phyloP scores from a whole-genome alignment of 2,113 vertebrate species.

The Archocentrus centrarchus region DNA sequence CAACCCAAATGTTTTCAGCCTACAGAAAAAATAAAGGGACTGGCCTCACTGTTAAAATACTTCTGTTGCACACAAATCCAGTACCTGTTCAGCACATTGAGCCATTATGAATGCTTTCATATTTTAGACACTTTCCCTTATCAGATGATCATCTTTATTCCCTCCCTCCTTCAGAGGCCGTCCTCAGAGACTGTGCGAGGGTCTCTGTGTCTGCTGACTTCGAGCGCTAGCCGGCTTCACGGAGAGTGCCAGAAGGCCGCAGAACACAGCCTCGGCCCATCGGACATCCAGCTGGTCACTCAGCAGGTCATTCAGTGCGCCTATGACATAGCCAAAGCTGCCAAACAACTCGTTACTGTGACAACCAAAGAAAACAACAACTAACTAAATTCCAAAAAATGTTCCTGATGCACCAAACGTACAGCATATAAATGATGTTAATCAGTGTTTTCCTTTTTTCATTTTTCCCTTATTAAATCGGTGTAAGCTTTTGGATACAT shows the following conservation, averaged over 20 bases:
- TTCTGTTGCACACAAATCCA: neutral
- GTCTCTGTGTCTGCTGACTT: constrained; percentile 92
- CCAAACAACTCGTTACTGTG: constrained; percentile 98
- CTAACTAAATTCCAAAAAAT: constrained; percentile 78
- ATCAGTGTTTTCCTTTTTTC: constrained; percentile 83
- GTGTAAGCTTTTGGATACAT: constrained; percentile 31
- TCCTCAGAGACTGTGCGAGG: constrained; percentile 90
- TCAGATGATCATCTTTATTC: constrained; percentile 11
- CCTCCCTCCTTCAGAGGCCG: constrained; percentile 84
- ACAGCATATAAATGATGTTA: constrained; percentile 21
- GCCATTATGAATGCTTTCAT: constrained; percentile 17
- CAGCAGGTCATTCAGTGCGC: constrained; percentile 99
- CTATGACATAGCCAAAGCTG: constrained; percentile 98
- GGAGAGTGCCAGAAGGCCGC: constrained; percentile 92
- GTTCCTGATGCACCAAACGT: constrained; percentile 14
- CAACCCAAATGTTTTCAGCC: no score
- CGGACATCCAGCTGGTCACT: constrained; percentile 94
- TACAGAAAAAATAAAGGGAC: no score
- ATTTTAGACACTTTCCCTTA: neutral
- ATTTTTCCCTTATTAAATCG: constrained; percentile 79
- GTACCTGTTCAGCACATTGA: neutral
- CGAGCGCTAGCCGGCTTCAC: constrained; percentile 93
- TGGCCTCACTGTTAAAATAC: no score
- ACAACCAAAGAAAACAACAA: constrained; percentile 99
- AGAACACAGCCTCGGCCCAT: constrained; percentile 77